These are phyloP conservation scores for Calliphora vicina DNA, from an alignment of 1,140 invertebrate species.

Conservation along the genomic window DNA sequence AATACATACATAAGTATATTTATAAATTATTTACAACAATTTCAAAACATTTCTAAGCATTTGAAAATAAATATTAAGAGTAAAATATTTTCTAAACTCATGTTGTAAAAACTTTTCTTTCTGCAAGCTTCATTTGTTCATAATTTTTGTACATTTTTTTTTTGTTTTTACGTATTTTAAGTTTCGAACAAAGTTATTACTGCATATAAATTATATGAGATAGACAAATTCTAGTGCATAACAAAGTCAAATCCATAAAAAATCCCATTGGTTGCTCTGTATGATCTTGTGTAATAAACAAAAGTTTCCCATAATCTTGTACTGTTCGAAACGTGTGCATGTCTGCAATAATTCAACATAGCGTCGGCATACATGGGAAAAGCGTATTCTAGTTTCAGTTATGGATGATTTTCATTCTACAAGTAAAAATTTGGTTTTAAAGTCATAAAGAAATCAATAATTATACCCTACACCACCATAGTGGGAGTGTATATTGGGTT, in stretches of 20 bases:
- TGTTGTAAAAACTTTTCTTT: not conserved
- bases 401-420: too few species aligned
- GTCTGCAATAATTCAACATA: too few species aligned
- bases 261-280: constrained; percentile 19
- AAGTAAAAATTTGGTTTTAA: too few species aligned
- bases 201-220: not conserved
- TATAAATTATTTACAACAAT: not conserved
- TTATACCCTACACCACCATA: too few species aligned
- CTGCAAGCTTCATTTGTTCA: not conserved
- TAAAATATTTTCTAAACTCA: not conserved
- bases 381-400: too few species aligned
- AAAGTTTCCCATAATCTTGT: not conserved
- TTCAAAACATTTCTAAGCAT: not conserved
- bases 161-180: constrained; percentile 4
- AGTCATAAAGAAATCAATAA: too few species aligned
- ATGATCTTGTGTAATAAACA: constrained; percentile 15
- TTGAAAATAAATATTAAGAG: not conserved
- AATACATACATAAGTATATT: too few species aligned
- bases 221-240: not conserved
- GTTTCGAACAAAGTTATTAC: not conserved
- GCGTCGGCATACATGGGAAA: too few species aligned
- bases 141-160: constrained; percentile 16
- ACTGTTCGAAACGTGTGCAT: too few species aligned
- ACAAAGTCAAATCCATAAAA: constrained; percentile 19
- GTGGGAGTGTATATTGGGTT: too few species aligned